Conservation (phyloP, 2,797 vertebrate species). For the Momotus momota region DNA sequence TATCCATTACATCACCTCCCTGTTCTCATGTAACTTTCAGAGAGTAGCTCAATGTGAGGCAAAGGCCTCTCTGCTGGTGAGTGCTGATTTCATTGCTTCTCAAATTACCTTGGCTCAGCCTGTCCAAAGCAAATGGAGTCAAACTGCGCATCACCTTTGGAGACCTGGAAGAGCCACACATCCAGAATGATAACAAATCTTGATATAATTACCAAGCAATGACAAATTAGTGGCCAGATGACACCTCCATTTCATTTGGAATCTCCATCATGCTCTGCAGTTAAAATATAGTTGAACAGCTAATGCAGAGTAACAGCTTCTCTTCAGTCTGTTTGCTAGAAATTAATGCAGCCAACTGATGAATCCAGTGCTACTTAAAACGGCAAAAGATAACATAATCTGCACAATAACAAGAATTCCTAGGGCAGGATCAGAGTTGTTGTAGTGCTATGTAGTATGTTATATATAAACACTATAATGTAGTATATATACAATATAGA, state of each 20-base stretch:
- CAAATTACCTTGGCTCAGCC: background rate
- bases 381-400: background rate
- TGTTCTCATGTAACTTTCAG: background rate
- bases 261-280: background rate
- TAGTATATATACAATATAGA: background rate
- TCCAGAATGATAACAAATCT: background rate
- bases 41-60: accelerated
- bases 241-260: background rate
- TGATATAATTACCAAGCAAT: background rate
- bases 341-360: background rate
- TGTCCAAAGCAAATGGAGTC: background rate
- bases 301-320: background rate
- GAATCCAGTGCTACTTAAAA: background rate
- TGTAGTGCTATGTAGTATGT: background rate
- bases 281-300: background rate
- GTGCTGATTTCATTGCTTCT: background rate
- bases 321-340: background rate
- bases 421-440: background rate
- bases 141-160: background rate
- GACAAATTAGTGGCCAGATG: background rate
- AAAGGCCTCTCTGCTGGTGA: background rate
- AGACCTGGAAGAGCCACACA: background rate
- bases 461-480: too few relatives aligned
- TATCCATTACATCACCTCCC: accelerated
- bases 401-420: background rate